A percentile compares a stretch with the other conserved stretches of the same genome.
phyloP scores from a whole-genome alignment of 2,113 vertebrate species.

The Hemichromis elongatus region DNA sequence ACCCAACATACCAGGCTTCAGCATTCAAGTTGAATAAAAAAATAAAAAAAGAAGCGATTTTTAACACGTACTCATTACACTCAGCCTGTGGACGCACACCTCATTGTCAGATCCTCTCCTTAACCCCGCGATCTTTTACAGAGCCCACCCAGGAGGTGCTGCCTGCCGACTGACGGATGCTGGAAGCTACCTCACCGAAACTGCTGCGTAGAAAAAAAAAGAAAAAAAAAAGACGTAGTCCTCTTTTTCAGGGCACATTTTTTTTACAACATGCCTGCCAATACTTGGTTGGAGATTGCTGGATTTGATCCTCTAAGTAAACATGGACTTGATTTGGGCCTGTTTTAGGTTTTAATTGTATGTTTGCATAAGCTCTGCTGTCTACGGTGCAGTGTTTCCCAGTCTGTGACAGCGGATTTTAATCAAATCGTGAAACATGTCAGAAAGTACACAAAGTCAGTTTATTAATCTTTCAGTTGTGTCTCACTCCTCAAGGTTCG shows the following conservation, averaged over 20 bases:
- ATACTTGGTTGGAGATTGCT: slow-evolving; percentile 29
- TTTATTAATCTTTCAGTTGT: slow-evolving; percentile 23
- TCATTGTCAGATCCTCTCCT: slow-evolving; percentile 5
- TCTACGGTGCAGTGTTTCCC: slow-evolving; percentile 15
- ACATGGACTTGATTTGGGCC: slow-evolving; percentile 52
- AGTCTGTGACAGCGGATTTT: slow-evolving; percentile 30
- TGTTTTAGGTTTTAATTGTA: slow-evolving; percentile 50
- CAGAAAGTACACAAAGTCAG: slow-evolving; percentile 22
- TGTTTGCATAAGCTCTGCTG: slow-evolving; percentile 48
- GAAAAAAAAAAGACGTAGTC: slow-evolving; percentile 1
- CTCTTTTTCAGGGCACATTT: slow-evolving; percentile 32
- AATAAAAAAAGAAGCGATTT: neutral
- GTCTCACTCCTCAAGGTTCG: neutral
- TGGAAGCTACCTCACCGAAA: slow-evolving; percentile 33
- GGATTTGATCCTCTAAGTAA: slow-evolving; percentile 52
- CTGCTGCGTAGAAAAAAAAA: neutral
- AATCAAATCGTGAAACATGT: slow-evolving; percentile 40
- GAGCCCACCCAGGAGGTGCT: slow-evolving; percentile 43
- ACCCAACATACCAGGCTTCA: neutral
- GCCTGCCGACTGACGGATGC: slow-evolving; percentile 29
- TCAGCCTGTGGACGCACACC: slow-evolving; percentile 13
- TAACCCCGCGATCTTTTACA: slow-evolving; percentile 1
- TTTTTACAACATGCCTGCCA: slow-evolving; percentile 25
- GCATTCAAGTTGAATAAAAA: neutral
- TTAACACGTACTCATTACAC: neutral